phyloP scores from a whole-genome alignment of 2,113 vertebrate genomes.

The Hippopotamus amphibius region DNA sequence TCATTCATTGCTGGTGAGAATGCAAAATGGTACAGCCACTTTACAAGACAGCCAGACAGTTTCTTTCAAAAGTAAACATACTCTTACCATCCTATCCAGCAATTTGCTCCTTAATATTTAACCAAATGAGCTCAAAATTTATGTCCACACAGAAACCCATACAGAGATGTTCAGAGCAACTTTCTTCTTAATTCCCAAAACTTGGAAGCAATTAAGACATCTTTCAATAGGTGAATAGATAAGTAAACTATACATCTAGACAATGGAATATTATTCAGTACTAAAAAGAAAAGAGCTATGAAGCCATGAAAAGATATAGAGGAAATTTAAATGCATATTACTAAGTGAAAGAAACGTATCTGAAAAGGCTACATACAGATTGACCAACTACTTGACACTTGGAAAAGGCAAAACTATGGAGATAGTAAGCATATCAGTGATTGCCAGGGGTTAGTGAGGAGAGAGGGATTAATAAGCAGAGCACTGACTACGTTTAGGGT shows the following conservation, averaged over 20 bases:
- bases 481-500: background rate
- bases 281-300: background rate
- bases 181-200: background rate
- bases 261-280: background rate
- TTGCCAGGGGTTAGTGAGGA: background rate
- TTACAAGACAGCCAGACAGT: background rate
- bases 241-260: background rate
- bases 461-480: background rate
- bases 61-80: slow-evolving; percentile 16
- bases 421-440: background rate
- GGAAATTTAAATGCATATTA: background rate
- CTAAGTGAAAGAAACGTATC: background rate
- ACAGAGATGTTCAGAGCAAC: background rate
- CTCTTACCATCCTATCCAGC: background rate
- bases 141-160: background rate
- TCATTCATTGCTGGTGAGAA: background rate
- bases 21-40: background rate
- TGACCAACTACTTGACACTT: background rate
- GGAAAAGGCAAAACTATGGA: background rate
- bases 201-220: background rate
- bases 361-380: background rate
- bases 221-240: background rate
- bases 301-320: background rate
- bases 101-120: background rate
- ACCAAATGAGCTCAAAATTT: background rate